phyloP scores from a whole-genome alignment of 2,113 vertebrate genomes.

The Brachyhypopomus occidentalis region DNA sequence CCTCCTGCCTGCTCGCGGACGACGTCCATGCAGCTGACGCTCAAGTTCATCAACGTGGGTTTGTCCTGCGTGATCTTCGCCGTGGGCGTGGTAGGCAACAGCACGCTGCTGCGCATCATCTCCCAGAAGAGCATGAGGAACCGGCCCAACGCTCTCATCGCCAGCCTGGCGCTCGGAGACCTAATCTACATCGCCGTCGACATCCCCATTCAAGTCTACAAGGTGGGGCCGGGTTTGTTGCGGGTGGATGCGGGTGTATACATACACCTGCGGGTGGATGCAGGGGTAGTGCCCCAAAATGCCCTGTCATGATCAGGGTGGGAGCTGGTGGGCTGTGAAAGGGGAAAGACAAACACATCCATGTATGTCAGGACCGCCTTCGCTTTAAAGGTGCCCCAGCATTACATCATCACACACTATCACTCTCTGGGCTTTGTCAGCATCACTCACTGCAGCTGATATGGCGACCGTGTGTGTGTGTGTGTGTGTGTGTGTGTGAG shows the following conservation, averaged over 20 bases:
- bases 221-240: slow-evolving; percentile 69
- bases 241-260: too few species aligned
- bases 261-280: too few species aligned
- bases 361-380: too few species aligned
- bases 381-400: too few species aligned
- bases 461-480: background rate
- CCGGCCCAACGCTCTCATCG: slow-evolving; percentile 86
- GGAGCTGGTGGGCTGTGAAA: too few species aligned
- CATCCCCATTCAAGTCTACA: slow-evolving; percentile 86
- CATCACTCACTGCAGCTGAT: slow-evolving; percentile 34
- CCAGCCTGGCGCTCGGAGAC: slow-evolving; percentile 86
- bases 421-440: slow-evolving; percentile 23
- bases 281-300: too few species aligned
- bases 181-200: slow-evolving; percentile 88
- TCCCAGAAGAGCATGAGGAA: slow-evolving; percentile 89
- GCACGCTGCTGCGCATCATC: slow-evolving; percentile 88
- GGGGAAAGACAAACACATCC: too few species aligned
- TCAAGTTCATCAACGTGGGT: slow-evolving; percentile 85
- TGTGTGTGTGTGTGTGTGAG: background rate
- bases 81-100: slow-evolving; percentile 86
- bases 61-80: slow-evolving; percentile 85
- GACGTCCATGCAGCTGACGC: slow-evolving; percentile 73
- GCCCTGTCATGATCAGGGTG: too few species aligned
- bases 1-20: slow-evolving; percentile 47
- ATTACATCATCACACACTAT: slow-evolving; percentile 23